Base-by-base conservation (phyloP, 2,888 invertebrate species). In the Chironomus riparius region DNA sequence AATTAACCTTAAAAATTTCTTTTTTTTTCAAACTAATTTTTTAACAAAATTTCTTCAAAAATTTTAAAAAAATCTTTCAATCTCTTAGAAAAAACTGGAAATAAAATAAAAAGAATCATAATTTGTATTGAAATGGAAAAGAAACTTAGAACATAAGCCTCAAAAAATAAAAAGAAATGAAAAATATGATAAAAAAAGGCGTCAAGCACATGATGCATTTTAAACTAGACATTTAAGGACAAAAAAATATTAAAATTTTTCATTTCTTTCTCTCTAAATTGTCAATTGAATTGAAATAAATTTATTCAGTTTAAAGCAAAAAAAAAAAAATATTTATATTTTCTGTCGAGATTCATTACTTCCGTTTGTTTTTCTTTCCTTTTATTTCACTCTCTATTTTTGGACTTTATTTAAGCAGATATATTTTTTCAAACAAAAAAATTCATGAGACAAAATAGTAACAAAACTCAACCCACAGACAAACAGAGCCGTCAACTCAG, bases 1-100 rank as follows among this genome's bases (percentile, higher is more conserved):
- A 38, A 4, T 28, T 28, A 24, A 4, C 28, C 3, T 4, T 4
- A 28, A 28, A 28, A 1, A n/a, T n/a, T n/a, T n/a, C n/a, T n/a
- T n/a, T n/a, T n/a, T n/a, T n/a, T 50, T 50, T 50, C 15, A 50
- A n/a, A 50, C 4, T 50, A 3, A 50, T 50, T n/a, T 48, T 48
- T 50, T 1, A 50, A n/a, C 3, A n/a, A 50, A n/a, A 2, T 50
- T 50, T 50, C 15, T 2, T 50, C 50, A 86, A 86, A 86, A 86
- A 86, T 86, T 86, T 84, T 85, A 82, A 82, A 48, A 70, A 24
- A 77, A 77, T 75, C 47, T 47, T 74, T 61, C 24, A 68, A 76
- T 47, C 70, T 68, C 38, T 50, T 68, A 65, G n/a, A 50, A 47
- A 24, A 61, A 78, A 76, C 68, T 47, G 71, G 47, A 38, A 76